Percentiles rank a stretch among this genome's conserved stretches.
Evolutionary conservation across 2,888 invertebrate species (phyloP).

Genomic region (Lasioglossum vierecki): DNA sequence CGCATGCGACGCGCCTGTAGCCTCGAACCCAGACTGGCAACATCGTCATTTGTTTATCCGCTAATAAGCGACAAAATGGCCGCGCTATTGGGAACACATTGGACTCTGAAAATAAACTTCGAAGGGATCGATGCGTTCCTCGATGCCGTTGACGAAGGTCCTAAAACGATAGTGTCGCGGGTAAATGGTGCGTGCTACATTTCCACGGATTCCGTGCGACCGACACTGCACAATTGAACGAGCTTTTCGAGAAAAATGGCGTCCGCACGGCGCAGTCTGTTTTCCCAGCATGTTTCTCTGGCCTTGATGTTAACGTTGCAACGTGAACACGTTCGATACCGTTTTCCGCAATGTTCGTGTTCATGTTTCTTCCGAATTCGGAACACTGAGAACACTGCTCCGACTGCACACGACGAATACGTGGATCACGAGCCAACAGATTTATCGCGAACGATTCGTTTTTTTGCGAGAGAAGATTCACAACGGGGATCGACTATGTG

Average conservation of each 20-base stretch:
- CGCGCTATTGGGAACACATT: constrained; percentile 58
- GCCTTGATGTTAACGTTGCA: neutral
- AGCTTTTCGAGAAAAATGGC: constrained; percentile 60
- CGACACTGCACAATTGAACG: constrained; percentile 39
- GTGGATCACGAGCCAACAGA: constrained; percentile 49
- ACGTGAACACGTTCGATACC: neutral
- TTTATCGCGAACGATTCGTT: constrained; percentile 29
- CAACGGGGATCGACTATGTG: too few species aligned
- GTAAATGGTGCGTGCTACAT: constrained; percentile 9
- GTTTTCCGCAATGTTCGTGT: neutral
- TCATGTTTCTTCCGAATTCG: neutral
- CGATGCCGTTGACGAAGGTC: neutral
- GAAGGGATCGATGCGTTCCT: constrained; percentile 22
- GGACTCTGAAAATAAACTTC: constrained; percentile 60
- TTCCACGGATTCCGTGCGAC: neutral
- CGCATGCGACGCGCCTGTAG: constrained; percentile 68
- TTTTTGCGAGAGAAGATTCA: neutral
- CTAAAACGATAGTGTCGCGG: constrained; percentile 11
- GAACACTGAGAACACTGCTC: neutral
- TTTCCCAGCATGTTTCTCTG: constrained; percentile 35
- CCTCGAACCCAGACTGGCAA: constrained; percentile 74
- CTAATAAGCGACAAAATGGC: constrained; percentile 81
- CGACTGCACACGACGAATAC: constrained; percentile 19
- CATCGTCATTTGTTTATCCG: constrained; percentile 80
- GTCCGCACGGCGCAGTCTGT: constrained; percentile 42